These are phyloP conservation scores for Anabacerthia variegaticeps DNA, from an alignment of 2,797 vertebrate genomes.

Conservation along the genomic window DNA sequence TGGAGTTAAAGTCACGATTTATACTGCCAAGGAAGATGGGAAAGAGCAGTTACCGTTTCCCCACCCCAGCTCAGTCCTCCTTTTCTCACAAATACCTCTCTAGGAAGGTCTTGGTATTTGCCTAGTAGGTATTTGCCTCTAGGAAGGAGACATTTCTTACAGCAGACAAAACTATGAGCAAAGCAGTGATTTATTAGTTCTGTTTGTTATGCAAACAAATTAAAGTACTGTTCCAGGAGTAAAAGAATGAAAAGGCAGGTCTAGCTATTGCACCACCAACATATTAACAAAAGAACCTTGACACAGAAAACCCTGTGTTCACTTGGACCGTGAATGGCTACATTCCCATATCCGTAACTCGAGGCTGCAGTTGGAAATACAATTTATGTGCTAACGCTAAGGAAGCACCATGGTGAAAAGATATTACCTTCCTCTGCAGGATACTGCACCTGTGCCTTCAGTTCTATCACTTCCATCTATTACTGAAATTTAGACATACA, in stretches of 20 bases:
- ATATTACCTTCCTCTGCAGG: not conserved
- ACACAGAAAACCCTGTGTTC: not conserved
- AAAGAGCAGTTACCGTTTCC: not conserved
- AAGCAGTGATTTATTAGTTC: not conserved
- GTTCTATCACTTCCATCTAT: not conserved
- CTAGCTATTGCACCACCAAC: slow-evolving; percentile 7
- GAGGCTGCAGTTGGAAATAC: not conserved
- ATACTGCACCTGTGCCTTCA: not conserved
- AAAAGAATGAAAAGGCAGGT: slow-evolving; percentile 29
- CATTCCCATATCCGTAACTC: not conserved
- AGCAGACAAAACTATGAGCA: not conserved
- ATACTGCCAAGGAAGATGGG: not conserved
- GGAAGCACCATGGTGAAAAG: not conserved
- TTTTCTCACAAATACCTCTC: not conserved
- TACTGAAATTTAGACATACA: not conserved
- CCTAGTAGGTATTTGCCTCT: not conserved
- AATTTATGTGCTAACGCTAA: not conserved
- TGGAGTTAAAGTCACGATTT: not conserved
- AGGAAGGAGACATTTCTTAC: not conserved
- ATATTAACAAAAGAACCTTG: not conserved
- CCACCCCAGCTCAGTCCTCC: not conserved
- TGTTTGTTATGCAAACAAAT: slow-evolving; percentile 10
- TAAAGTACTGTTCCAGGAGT: not conserved
- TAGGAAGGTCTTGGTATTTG: not conserved
- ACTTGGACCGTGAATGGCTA: not conserved